Conservation (phyloP, 2,113 vertebrate genomes). For the Cyphotilapia sp. region DNA sequence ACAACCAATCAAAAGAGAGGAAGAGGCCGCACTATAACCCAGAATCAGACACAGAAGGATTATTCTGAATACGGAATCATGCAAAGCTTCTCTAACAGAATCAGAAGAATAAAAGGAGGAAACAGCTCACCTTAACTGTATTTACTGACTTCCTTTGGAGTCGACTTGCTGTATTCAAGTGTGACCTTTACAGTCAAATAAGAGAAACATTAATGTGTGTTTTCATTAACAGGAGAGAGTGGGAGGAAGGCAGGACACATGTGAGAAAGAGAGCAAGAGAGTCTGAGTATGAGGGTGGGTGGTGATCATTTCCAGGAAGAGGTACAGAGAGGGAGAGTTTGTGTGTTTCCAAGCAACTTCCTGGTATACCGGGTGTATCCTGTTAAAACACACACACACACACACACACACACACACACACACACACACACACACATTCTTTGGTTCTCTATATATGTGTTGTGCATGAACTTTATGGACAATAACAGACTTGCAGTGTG, state of each 20-base stretch:
- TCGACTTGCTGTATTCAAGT: neutral
- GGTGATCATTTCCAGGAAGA: conserved; percentile 51
- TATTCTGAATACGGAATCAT: neutral
- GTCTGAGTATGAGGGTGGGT: neutral
- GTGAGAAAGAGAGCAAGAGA: neutral
- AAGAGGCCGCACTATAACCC: neutral
- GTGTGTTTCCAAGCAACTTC: conserved; percentile 34
- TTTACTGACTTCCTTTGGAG: neutral
- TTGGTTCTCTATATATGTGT: neutral
- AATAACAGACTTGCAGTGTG: neutral
- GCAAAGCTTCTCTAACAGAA: neutral
- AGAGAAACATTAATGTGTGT: neutral
- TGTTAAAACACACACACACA: neutral
- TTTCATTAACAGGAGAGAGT: conserved; percentile 17
- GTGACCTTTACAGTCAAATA: neutral
- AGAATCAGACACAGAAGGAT: neutral
- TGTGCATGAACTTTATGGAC: conserved; percentile 8
- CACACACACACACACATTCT: neutral
- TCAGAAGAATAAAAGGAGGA: neutral
- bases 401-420: conserved; percentile 2
- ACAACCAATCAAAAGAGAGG: neutral
- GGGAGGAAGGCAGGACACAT: neutral
- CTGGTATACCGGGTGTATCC: conserved; percentile 48
- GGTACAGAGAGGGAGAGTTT: conserved; percentile 19
- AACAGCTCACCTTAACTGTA: neutral